phyloP scores from a whole-genome alignment of 2,888 invertebrate species.

The Allygus modestus region DNA sequence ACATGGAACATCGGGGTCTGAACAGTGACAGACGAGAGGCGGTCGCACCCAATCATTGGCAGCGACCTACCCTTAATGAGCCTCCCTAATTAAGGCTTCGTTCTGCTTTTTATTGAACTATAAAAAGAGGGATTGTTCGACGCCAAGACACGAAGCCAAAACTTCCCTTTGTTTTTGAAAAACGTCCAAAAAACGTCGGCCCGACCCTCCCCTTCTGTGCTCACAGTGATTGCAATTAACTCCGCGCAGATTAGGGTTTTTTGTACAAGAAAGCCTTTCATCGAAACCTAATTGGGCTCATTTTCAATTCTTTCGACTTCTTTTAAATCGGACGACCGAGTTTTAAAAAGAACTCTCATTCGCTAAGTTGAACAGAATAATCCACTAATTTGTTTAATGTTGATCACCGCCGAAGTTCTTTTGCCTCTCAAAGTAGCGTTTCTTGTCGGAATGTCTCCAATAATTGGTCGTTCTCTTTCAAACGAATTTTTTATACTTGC shows the following conservation, averaged over 20 bases:
- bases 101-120: constrained; percentile 59
- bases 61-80: constrained; percentile 50
- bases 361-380: constrained; percentile 52
- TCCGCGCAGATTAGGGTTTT: constrained; percentile 60
- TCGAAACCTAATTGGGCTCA: constrained; percentile 56
- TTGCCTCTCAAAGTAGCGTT: constrained; percentile 29
- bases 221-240: constrained; percentile 66
- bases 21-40: too few relatives aligned
- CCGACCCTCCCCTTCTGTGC: constrained; percentile 63
- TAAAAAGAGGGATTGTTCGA: constrained; percentile 58
- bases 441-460: constrained; percentile 33
- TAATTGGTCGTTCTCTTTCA: constrained; percentile 20
- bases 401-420: constrained; percentile 50
- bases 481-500: neutral
- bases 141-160: constrained; percentile 63
- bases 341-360: constrained; percentile 39
- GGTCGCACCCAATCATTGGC: constrained; percentile 3
- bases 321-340: constrained; percentile 54
- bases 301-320: constrained; percentile 62
- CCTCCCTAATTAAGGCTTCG: constrained; percentile 54
- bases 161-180: constrained; percentile 65
- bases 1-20: too few relatives aligned
- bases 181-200: constrained; percentile 67
- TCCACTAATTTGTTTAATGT: constrained; percentile 57
- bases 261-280: constrained; percentile 52